These are phyloP conservation scores for Dicyrtomina minuta DNA, from an alignment of 2,888 invertebrate species.

Conservation along the genomic window DNA sequence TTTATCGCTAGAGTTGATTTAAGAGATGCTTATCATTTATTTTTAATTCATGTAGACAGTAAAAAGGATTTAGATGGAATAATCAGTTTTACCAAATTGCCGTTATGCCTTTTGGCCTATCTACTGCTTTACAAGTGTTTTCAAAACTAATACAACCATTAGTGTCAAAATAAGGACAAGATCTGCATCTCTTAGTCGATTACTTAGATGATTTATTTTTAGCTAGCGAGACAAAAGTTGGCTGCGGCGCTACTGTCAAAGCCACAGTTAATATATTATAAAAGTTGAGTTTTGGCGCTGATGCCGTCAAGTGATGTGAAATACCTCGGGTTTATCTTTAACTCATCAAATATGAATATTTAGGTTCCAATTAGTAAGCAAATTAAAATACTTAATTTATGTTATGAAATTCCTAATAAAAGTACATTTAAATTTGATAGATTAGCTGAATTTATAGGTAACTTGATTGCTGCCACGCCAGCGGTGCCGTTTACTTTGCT, in stretches of 20 bases:
- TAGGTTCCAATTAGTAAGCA: neutral
- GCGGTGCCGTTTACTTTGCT: no score
- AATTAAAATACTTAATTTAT: neutral
- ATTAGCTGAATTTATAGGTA: conserved; percentile 10
- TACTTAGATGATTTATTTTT: conserved; percentile 37
- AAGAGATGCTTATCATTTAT: conserved; percentile 34
- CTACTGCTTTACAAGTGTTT: conserved; percentile 26
- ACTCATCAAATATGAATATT: neutral
- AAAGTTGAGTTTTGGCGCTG: neutral
- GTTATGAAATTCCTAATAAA: neutral
- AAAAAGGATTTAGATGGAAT: conserved; percentile 30
- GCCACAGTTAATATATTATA: neutral
- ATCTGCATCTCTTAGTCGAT: conserved; percentile 14
- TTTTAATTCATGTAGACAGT: conserved; percentile 18
- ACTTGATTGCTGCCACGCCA: conserved; percentile 8
- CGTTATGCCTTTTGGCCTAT: conserved; percentile 35
- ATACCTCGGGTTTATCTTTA: conserved; percentile 27
- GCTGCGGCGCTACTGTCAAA: neutral
- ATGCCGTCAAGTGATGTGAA: neutral
- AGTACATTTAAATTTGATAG: neutral
- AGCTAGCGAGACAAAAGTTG: neutral
- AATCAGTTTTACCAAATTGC: conserved; percentile 17
- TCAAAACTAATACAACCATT: no score
- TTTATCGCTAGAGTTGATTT: conserved; percentile 33
- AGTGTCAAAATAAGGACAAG: conserved; percentile 16